Evolutionary conservation across 2,888 invertebrate genomes (phyloP), one percentile per base, ranked within the genome.

Genomic region (Tachina fera): DNA sequence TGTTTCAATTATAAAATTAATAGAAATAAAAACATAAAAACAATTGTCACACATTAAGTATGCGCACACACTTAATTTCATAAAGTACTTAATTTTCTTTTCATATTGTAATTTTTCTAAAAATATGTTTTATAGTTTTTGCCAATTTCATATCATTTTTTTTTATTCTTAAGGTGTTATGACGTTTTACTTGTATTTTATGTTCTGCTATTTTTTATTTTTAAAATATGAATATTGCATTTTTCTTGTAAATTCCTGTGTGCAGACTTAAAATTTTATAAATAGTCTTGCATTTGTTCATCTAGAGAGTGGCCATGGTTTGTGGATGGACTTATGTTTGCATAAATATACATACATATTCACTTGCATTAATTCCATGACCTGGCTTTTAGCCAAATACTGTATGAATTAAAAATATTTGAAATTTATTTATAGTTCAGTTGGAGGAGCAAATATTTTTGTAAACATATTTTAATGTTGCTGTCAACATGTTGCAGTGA

Each of bases 51-150:
- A 22, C 49, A 6, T 56, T 41, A 61, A 74, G n/a, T 22, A 56
- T 19, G n/a, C 49, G 3, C 13, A 49, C 49, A 49, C n/a, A 49
- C 13, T 13, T 6, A 41, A 22, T 31, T 39, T 45, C 31, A 61
- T 63, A 43, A 63, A 53, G 53, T 56, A 39, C 19, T 31, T 56
- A 43, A 11, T 22, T 19, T 22, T 63, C 11, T 53, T 22, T 63
- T 51, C 22, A n/a, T 53, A 19, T 16, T 16, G 11, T 51, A 72
- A 47, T 9, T 72, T 49, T 60, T 72, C 47, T 70, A 65, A n/a
- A 68, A 81, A 61, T 71, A 45, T 61, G n/a, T 70, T 71, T 77
- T 83, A 83, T 71, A 77, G 77, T 72, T 77, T 77, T 83, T 77
- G 71, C 76, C 65, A 77, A 83, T 72, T 61, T 61, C n/a, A 43